Evolutionary conservation across 2,113 vertebrate species (phyloP).

Genomic region (Megaptera novaeangliae): DNA sequence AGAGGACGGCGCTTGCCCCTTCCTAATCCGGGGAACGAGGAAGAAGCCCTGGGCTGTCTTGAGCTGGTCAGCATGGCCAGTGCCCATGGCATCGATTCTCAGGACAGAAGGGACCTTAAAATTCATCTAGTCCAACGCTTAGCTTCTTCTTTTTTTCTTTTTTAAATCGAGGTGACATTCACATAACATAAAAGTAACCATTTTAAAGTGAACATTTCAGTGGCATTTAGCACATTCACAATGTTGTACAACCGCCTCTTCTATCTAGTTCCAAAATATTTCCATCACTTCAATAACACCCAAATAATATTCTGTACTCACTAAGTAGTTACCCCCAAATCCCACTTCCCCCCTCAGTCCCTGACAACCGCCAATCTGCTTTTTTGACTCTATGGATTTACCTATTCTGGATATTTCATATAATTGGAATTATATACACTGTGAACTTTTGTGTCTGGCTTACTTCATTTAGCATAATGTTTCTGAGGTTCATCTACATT

Average conservation of each 20-base stretch:
- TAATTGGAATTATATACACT: neutral
- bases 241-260: no score
- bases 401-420: neutral
- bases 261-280: neutral
- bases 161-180: neutral
- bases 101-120: neutral
- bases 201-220: neutral
- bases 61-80: neutral
- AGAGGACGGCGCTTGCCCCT: neutral
- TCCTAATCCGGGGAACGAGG: neutral
- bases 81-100: neutral
- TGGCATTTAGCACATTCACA: neutral
- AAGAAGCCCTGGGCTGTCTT: neutral
- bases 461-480: neutral
- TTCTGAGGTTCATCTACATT: neutral
- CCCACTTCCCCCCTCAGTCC: rapidly evolving
- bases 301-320: neutral
- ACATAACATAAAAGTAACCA: neutral
- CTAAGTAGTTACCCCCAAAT: neutral
- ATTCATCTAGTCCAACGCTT: neutral
- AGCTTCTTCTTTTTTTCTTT: neutral
- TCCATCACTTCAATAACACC: neutral
- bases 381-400: neutral
- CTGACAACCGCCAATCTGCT: neutral
- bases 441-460: neutral